These are phyloP conservation scores for Microtus montanus DNA, from an alignment of 2,113 vertebrate species.

Conservation along the genomic window DNA sequence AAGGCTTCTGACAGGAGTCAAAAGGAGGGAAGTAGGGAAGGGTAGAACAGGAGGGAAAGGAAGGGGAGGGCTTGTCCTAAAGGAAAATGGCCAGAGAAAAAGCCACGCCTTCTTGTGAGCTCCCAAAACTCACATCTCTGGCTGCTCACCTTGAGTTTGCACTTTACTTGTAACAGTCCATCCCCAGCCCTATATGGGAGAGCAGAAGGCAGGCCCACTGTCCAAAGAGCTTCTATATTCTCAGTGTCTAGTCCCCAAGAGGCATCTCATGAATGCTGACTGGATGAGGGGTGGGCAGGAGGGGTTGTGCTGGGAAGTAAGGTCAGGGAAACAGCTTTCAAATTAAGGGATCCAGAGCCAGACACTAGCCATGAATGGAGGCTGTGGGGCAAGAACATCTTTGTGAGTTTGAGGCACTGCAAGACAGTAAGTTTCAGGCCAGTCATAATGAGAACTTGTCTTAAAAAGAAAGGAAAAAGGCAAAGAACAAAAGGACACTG, in stretches of 20 bases:
- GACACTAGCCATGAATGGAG: not conserved
- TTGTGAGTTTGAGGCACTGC: not conserved
- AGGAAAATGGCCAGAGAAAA: slow-evolving; percentile 24
- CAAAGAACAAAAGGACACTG: not conserved
- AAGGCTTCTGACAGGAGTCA: not conserved
- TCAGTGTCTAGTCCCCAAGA: not conserved
- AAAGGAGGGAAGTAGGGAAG: not conserved
- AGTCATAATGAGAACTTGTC: not conserved
- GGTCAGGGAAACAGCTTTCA: not conserved
- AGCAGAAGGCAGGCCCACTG: not conserved
- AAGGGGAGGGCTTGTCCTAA: not conserved
- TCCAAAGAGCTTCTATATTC: not conserved
- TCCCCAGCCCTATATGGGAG: not conserved
- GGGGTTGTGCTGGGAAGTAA: not conserved
- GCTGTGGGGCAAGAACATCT: not conserved
- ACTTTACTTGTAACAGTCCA: not conserved
- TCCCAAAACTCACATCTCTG: not conserved
- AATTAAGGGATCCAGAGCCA: not conserved
- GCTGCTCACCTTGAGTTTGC: not conserved
- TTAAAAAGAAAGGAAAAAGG: not conserved
- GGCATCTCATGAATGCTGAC: not conserved
- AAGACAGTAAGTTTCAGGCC: not conserved
- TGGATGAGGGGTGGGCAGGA: not conserved
- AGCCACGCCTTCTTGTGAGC: not conserved
- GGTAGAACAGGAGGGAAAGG: not conserved